Evolutionary conservation across 2,113 vertebrate species (phyloP), one percentile per base, ranked within the genome.

Genomic region (Aldabrachelys gigantea): DNA sequence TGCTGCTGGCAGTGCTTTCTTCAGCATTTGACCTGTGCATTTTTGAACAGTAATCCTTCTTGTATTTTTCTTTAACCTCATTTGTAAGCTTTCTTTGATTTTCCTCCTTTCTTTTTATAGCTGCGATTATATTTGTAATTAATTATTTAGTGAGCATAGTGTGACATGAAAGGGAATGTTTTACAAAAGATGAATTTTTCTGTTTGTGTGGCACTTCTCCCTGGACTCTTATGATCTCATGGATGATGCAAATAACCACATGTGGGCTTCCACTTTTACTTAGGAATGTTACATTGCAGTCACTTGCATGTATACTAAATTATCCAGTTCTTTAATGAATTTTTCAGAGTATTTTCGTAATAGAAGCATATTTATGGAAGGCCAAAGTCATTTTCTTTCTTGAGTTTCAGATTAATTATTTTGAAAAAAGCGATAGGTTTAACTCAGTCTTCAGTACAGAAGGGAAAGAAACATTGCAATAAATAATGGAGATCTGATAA

Each of bases 81-180:
- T 94, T 96, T 95, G 84, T 82, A 79, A 85, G 85, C 54, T 92
- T 89, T 87, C 72, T 92, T 96, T 95, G 92, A 94, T 95, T 87
- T 21, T 4, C 27, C 8, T 5, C 8, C 8, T 80, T 85, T 4
- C 10, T 91, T 91, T 93, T 84, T 95, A 91, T n/a, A 85, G 93
- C 0, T 0, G 57, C 84, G 96, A 92, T 88, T 97, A 90, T 85
- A 87, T 95, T 94, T 96, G 84, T 88, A 95, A 92, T 98, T 93
- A 96, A 97, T 97, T 97, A 97, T 98, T 97, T 96, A 97, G 82
- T 75, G 57, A 69, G 62, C 54, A 80, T 84, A 91, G 89, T 62
- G 84, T 90, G 90, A 89, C 96, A 96, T 97, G 89, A 97, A 97
- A 97, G 78, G 47, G 95, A 97, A 95, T 96, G 96, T 95, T 85